phyloP scores from a whole-genome alignment of 2,888 invertebrate genomes.

The Platypus cylindrus region DNA sequence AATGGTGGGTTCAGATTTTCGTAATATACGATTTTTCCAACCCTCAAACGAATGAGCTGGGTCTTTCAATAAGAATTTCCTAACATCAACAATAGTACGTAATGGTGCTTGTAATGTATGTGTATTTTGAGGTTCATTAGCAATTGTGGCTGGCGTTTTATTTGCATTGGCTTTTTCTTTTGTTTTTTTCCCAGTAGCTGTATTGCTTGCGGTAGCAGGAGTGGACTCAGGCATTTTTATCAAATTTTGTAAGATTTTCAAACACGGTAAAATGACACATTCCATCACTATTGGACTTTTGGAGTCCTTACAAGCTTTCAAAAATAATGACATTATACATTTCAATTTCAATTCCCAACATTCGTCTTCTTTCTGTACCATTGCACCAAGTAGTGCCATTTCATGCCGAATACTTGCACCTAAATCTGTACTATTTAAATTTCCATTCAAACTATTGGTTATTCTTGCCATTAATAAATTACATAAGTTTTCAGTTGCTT shows the following conservation, averaged over 20 bases:
- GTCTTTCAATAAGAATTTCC: slow-evolving; percentile 62
- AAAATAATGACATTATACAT: slow-evolving; percentile 77
- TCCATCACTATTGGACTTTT: slow-evolving; percentile 81
- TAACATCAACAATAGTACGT: slow-evolving; percentile 62
- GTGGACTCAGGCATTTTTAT: slow-evolving; percentile 12
- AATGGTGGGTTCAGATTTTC: slow-evolving; percentile 8
- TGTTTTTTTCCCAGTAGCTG: slow-evolving; percentile 9
- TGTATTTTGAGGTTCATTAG: slow-evolving; percentile 35
- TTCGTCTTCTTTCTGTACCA: slow-evolving; percentile 84
- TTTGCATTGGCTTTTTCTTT: slow-evolving; percentile 12
- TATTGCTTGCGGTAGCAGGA: not conserved
- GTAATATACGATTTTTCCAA: slow-evolving; percentile 11
- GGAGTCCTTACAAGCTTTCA: slow-evolving; percentile 61
- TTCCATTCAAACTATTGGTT: slow-evolving; percentile 60
- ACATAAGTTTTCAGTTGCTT: slow-evolving; percentile 74
- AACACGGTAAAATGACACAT: slow-evolving; percentile 82
- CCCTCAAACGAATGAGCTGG: slow-evolving; percentile 49
- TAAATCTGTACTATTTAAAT: slow-evolving; percentile 60
- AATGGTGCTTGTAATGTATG: slow-evolving; percentile 42
- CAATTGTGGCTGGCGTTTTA: slow-evolving; percentile 38
- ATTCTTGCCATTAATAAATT: slow-evolving; percentile 70
- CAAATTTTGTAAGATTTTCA: slow-evolving; percentile 71
- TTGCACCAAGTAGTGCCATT: slow-evolving; percentile 73
- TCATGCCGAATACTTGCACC: slow-evolving; percentile 75
- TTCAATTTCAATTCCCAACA: slow-evolving; percentile 91